These are phyloP conservation scores for Endotricha flammealis DNA, from an alignment of 2,888 invertebrate genomes.

Conservation along the genomic window DNA sequence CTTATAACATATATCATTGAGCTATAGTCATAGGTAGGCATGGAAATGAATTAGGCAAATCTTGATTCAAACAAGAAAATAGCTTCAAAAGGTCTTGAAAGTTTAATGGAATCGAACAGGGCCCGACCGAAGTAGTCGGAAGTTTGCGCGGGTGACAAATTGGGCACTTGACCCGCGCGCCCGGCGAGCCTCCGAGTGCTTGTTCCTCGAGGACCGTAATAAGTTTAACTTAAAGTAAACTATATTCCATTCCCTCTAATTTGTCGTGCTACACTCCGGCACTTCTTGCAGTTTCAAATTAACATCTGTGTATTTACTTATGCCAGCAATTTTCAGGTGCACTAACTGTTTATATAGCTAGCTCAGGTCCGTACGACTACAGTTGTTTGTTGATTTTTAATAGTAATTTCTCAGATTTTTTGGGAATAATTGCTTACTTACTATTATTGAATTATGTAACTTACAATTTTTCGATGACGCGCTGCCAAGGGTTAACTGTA, in stretches of 20 bases:
- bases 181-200: conserved; percentile 64
- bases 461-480: too few relatives aligned
- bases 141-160: conserved; percentile 77
- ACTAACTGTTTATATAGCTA: conserved; percentile 15
- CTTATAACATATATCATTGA: conserved; percentile 9
- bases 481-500: too few relatives aligned
- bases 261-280: conserved; percentile 53
- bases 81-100: conserved; percentile 76
- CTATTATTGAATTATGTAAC: too few relatives aligned
- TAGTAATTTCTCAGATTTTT: too few relatives aligned
- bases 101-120: conserved; percentile 78
- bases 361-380: too few relatives aligned
- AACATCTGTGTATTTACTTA: conserved; percentile 37
- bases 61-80: conserved; percentile 73
- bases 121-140: conserved; percentile 61
- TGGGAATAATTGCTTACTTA: too few relatives aligned
- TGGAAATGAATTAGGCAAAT: conserved; percentile 69
- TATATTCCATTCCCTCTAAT: conserved; percentile 76
- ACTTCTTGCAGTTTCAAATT: conserved; percentile 58
- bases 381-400: too few relatives aligned
- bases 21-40: conserved; percentile 27
- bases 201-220: conserved; percentile 75
- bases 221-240: conserved; percentile 78
- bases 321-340: conserved; percentile 25
- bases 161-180: conserved; percentile 76